phyloP scores from a whole-genome alignment of 2,888 invertebrate genomes.

The Hirtodrosophila trivittata region DNA sequence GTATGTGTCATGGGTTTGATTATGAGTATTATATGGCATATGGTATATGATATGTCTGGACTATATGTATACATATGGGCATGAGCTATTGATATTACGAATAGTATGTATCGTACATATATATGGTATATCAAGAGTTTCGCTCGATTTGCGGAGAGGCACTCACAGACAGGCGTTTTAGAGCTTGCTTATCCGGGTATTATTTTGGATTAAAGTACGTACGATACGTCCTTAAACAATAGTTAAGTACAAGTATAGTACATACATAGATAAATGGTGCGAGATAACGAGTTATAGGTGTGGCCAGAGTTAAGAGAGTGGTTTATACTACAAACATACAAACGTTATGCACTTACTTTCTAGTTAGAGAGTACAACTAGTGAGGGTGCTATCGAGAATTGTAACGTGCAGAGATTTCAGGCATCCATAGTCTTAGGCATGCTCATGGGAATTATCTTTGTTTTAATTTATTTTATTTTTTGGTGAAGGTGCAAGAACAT shows the following conservation, averaged over 20 bases:
- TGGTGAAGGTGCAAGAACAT: conserved; percentile 55
- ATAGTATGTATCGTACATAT: conserved; percentile 7
- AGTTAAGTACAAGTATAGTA: too few relatives aligned
- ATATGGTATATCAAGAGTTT: conserved; percentile 39
- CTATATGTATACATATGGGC: conserved; percentile 46
- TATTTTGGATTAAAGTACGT: conserved; percentile 26
- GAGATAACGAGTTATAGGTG: conserved; percentile 26
- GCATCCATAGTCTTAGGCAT: conserved; percentile 54
- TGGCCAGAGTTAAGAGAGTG: conserved; percentile 36
- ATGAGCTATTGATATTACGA: conserved; percentile 36
- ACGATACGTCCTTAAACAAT: conserved; percentile 32
- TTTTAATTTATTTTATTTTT: conserved; percentile 3
- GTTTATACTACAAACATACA: conserved; percentile 32
- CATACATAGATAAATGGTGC: conserved; percentile 24
- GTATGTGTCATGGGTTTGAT: too few relatives aligned
- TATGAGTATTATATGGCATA: conserved; percentile 22
- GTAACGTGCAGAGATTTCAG: conserved; percentile 67
- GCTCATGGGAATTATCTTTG: conserved; percentile 22
- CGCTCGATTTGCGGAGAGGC: conserved; percentile 45
- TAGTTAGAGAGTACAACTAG: conserved; percentile 51
- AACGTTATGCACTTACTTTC: conserved; percentile 69
- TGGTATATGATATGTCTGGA: conserved; percentile 22
- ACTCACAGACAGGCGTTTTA: conserved; percentile 71
- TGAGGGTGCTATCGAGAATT: conserved; percentile 56
- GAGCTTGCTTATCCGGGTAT: conserved; percentile 47